A percentile compares a stretch with the other conserved stretches of the same genome.
Evolutionary conservation across 2,113 vertebrate species (phyloP).

Genomic region (Tetrax tetrax): DNA sequence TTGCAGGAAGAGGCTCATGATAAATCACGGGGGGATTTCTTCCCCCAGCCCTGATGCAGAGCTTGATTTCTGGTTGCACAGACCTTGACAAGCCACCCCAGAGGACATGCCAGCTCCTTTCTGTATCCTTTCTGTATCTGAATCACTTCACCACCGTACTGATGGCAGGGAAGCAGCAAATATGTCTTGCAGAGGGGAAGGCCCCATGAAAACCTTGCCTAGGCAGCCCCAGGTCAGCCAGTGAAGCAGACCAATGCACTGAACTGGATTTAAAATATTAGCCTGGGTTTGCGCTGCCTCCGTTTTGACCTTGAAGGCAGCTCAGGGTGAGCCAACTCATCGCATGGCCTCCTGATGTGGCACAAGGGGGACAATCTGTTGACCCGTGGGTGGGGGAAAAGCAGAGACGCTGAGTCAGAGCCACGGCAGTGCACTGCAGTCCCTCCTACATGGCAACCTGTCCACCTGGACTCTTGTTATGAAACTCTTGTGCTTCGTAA

Average conservation of each 20-base stretch:
- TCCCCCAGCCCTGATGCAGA: neutral
- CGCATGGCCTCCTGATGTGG: fast-evolving
- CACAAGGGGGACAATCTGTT: neutral
- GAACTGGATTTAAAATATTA: neutral
- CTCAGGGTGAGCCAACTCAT: neutral
- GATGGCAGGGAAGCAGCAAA: neutral
- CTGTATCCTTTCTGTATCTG: neutral
- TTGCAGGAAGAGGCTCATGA: neutral
- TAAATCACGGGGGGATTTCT: neutral
- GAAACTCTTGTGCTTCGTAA: neutral
- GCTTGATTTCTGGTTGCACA: neutral
- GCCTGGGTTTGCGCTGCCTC: neutral
- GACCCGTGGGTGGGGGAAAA: neutral
- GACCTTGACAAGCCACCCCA: neutral
- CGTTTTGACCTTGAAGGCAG: neutral
- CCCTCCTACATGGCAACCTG: neutral
- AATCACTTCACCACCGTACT: fast-evolving
- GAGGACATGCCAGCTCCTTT: neutral
- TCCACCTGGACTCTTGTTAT: neutral
- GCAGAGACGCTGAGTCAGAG: neutral
- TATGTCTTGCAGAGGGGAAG: fast-evolving
- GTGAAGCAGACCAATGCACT: neutral
- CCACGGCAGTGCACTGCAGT: fast-evolving
- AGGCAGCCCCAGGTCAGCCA: neutral
- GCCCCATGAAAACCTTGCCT: neutral